Evolutionary conservation across 2,888 invertebrate species (phyloP).

Genomic region (Eubasilissa splendida): DNA sequence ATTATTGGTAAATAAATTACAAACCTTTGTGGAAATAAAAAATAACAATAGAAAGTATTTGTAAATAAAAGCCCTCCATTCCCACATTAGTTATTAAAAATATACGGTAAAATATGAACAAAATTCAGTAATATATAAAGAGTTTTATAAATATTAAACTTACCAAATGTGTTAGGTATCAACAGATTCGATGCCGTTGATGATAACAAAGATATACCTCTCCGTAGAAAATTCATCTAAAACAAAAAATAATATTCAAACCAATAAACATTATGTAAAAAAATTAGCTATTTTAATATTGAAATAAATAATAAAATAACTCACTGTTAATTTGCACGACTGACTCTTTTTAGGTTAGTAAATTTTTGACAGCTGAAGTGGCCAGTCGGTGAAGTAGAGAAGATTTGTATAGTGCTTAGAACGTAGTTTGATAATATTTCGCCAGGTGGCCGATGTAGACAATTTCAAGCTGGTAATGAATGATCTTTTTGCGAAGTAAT

Average conservation of each 20-base stretch:
- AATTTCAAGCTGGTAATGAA: too few species aligned
- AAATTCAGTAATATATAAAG: too few species aligned
- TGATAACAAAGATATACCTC: constrained; percentile 7
- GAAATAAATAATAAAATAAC: not conserved
- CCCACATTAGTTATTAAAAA: too few species aligned
- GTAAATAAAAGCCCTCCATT: too few species aligned
- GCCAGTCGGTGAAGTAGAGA: constrained; percentile 32
- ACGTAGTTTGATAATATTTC: not conserved
- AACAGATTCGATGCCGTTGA: constrained; percentile 17
- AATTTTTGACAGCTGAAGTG: constrained; percentile 22
- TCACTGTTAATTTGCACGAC: constrained; percentile 1
- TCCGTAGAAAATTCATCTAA: constrained; percentile 27
- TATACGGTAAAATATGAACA: too few species aligned
- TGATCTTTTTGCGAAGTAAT: too few species aligned
- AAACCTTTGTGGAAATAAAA: too few species aligned
- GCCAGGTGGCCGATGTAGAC: constrained; percentile 1
- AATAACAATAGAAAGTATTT: too few species aligned
- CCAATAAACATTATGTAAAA: not conserved
- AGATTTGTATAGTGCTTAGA: not conserved
- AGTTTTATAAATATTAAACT: not conserved
- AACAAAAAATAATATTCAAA: not conserved
- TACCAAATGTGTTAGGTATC: constrained; percentile 10
- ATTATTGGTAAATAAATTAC: too few species aligned
- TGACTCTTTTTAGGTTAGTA: constrained; percentile 43
- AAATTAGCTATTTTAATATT: not conserved